A percentile compares a stretch with the other conserved stretches of the same genome.
These are phyloP conservation scores for Drosophila asahinai DNA, from an alignment of 1,140 invertebrate genomes.

Conservation along the genomic window DNA sequence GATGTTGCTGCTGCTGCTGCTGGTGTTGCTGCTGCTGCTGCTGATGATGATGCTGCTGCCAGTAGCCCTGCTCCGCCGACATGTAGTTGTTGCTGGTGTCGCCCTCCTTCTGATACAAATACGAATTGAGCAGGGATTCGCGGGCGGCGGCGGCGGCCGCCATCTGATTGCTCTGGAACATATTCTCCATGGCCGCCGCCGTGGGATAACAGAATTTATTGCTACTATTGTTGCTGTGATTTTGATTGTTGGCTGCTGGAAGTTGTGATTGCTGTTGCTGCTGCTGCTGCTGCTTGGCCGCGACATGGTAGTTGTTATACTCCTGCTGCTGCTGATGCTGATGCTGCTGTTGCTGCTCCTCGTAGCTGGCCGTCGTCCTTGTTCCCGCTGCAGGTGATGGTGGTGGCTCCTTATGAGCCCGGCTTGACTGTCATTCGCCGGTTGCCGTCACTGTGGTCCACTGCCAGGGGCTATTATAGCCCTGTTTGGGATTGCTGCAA, in stretches of 20 bases:
- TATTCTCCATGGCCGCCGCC: conserved; percentile 72
- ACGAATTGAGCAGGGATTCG: conserved; percentile 64
- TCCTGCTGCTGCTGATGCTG: conserved; percentile 41
- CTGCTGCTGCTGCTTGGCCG: conserved; percentile 37
- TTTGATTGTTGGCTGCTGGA: conserved; percentile 70
- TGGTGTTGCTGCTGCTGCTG: conserved; percentile 53
- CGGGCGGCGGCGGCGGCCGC: conserved; percentile 54
- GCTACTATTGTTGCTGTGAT: conserved; percentile 59
- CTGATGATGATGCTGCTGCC: conserved; percentile 67
- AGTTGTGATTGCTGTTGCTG: conserved; percentile 50
- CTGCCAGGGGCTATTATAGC: conserved; percentile 86
- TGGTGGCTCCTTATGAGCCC: conserved; percentile 84
- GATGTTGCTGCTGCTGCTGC: conserved; percentile 26
- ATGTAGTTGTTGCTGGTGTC: conserved; percentile 50
- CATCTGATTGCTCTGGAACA: conserved; percentile 74
- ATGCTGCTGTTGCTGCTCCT: conserved; percentile 52
- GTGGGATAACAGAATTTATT: conserved; percentile 70
- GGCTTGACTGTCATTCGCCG: conserved; percentile 86
- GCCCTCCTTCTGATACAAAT: conserved; percentile 69
- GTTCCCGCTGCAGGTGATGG: conserved; percentile 59
- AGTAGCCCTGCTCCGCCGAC: conserved; percentile 64
- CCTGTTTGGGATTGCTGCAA: conserved; percentile 85
- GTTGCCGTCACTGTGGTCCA: conserved; percentile 86
- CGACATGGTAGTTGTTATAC: conserved; percentile 23
- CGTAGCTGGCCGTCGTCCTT: conserved; percentile 53